A percentile compares a stretch with the other conserved stretches of the same genome.
phyloP scores from a whole-genome alignment of 1,140 invertebrate genomes.

The Drosophila hydei region DNA sequence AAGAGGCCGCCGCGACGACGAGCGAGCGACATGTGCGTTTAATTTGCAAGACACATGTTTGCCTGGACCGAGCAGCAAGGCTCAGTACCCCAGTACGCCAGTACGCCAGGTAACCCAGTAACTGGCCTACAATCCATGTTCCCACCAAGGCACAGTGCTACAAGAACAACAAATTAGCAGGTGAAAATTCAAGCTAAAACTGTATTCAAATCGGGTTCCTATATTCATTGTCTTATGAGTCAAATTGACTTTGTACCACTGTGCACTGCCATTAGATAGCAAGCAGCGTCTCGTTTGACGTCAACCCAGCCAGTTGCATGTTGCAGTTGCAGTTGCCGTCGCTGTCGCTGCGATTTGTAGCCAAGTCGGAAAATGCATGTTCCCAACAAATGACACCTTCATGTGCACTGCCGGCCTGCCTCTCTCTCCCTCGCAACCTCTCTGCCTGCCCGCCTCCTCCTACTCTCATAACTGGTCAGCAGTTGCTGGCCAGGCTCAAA shows the following conservation, averaged over 20 bases:
- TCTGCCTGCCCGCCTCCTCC: slow-evolving; percentile 11
- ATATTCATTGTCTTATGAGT: too few relatives aligned
- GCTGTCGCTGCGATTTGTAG: slow-evolving; percentile 67
- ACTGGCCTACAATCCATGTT: slow-evolving; percentile 20
- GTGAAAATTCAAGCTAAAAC: neutral
- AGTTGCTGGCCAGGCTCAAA: slow-evolving; percentile 38
- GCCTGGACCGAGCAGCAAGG: slow-evolving; percentile 11
- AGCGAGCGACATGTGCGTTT: slow-evolving; percentile 58
- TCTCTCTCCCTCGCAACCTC: neutral
- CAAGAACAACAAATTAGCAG: neutral
- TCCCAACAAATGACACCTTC: slow-evolving; percentile 80
- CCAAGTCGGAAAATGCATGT: slow-evolving; percentile 75
- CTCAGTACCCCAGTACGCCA: neutral
- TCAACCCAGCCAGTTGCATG: slow-evolving; percentile 42
- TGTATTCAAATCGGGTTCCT: neutral
- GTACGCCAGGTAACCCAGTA: slow-evolving; percentile 40
- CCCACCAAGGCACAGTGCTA: slow-evolving; percentile 31
- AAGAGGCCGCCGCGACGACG: slow-evolving; percentile 14
- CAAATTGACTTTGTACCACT: slow-evolving; percentile 7
- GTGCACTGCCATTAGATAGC: slow-evolving; percentile 52
- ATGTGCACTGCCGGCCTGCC: slow-evolving; percentile 51
- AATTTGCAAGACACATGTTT: slow-evolving; percentile 67
- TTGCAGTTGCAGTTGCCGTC: slow-evolving; percentile 39
- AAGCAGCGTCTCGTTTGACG: slow-evolving; percentile 34
- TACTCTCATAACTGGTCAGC: slow-evolving; percentile 52